Base-by-base conservation (phyloP, 2,113 vertebrate genomes). In the Calidris pugnax region DNA sequence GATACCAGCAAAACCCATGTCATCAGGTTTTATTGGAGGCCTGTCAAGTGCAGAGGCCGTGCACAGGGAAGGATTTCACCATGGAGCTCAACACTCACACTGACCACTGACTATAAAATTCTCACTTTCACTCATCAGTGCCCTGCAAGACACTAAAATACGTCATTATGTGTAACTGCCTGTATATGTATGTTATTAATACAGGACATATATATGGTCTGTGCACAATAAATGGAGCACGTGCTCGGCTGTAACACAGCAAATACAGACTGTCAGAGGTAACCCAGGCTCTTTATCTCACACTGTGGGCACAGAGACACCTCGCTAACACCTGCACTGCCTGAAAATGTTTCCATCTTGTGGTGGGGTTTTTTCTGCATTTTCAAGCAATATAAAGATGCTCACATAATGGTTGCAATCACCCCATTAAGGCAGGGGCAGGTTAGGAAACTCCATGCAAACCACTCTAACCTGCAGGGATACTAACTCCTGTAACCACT, bases 151-250 rank as follows among this genome's bases (percentile, higher is more conserved):
- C 18, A 45, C 37, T 30, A 26, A 39, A 35, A 12, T 1, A 17
- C 4, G 3, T 8, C 63, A 27, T 23, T 13, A 2, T 5, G 24
- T 30, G 9, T 4, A 47, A 64, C 22, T 69, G 33, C 43, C 63
- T 30, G 19, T 45, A 56, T 23, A 41, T 0, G 0, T 1, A 2
- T 35, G 72, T 18, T 24, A 35, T 48, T 12, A 63, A 33, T 4
- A 30, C 45, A 53, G 79, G 21, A 47, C 41, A 33, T 0, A 17
- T 17, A 4, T 12, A 28, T 0, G 12, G 47, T 17, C 62, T 82
- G 37, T 23, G 51, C 21, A 27, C 71, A 47, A 24, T 5, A 55
- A 55, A 41, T 10, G 22, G 23, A 77, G 53, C 19, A 10, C 0
- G 21, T 8, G 14, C 1, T 45, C 62, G 59, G 27, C 0, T 51